Base-by-base conservation (phyloP, 2,797 vertebrate species). In the Borostomias antarcticus region DNA sequence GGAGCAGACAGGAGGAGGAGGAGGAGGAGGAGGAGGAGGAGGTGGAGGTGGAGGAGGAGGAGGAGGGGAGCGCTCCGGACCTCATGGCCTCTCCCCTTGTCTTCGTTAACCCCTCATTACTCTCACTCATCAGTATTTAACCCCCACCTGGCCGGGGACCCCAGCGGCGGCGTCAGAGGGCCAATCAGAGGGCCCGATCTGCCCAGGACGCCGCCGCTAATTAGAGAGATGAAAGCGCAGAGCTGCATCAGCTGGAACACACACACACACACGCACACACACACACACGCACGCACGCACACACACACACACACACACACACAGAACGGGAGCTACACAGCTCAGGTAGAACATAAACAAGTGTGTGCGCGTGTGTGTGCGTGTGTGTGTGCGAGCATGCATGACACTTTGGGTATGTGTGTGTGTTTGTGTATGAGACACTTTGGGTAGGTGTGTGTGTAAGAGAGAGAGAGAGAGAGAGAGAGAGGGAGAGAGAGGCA, bases 201-300 rank as follows among this genome's bases (percentile, higher is more conserved):
- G 7, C 66, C 59, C 76, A 76, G 71, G 60, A 65, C 78, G 76
- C 82, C 85, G 81, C 62, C 84, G 73, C 75, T 86, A 90, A 88
- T 90, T 87, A 91, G 69, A 56, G 45, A 30, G 85, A 89, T 86
- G 84, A 90, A 88, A 86, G 83, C 76, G 66, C 45, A 50, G 63
- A 37, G n/a, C 65, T 17, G 9, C 58, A 74, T 62, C 72, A 51
- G 56, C 66, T 51, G 30, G 54, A 82, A 82, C 75, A 57, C 15
- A 29, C 53, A 19, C 29, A 15, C 57, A 15, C 33, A 73, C 32
- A 54, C 52, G 45, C 45, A 35, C 43, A 56, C 61, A 40, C 59
- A 62, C 21, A 13, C 25, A 48, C 26, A 40, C 7, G 13, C 35
- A 37, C 35, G 13, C 35, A 37, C 35, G 13, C 35, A 8, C 35